These are phyloP conservation scores for Platygyra sinensis DNA, from an alignment of 64 coral and sea anemone genomes.

Conservation along the genomic window DNA sequence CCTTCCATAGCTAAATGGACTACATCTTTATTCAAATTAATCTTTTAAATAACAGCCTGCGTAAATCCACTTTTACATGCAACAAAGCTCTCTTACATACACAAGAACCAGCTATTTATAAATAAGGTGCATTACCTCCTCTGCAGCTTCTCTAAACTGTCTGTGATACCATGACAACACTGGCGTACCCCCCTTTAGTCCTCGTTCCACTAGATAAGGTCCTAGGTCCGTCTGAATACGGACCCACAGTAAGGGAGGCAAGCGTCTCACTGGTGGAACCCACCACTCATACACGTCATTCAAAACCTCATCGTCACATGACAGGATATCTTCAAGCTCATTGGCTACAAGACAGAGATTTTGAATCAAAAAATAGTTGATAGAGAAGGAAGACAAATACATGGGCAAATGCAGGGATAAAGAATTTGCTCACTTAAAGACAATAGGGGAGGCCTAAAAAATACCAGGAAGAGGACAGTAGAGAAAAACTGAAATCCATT, in stretches of 20 bases:
- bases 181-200: constrained; percentile 31
- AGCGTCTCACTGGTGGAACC: constrained; percentile 60
- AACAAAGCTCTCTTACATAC: too few species aligned
- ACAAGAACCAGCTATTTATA: too few species aligned
- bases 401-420: not conserved
- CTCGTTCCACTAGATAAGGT: constrained; percentile 51
- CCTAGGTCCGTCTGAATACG: constrained; percentile 59
- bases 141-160: constrained; percentile 65
- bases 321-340: constrained; percentile 74
- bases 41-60: too few species aligned
- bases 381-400: too few species aligned
- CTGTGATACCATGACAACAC: constrained; percentile 77
- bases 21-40: too few species aligned
- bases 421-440: too few species aligned
- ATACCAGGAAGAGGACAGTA: too few species aligned
- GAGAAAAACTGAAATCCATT: too few species aligned
- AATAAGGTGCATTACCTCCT: not conserved
- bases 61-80: too few species aligned
- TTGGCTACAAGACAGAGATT: not conserved
- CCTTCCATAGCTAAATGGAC: too few species aligned
- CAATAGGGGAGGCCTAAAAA: too few species aligned
- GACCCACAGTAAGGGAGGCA: constrained; percentile 73
- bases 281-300: constrained; percentile 83
- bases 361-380: too few species aligned
- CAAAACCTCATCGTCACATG: constrained; percentile 68